These are phyloP conservation scores for Chrysodeixis includens DNA, from an alignment of 2,888 invertebrate genomes.

Conservation along the genomic window DNA sequence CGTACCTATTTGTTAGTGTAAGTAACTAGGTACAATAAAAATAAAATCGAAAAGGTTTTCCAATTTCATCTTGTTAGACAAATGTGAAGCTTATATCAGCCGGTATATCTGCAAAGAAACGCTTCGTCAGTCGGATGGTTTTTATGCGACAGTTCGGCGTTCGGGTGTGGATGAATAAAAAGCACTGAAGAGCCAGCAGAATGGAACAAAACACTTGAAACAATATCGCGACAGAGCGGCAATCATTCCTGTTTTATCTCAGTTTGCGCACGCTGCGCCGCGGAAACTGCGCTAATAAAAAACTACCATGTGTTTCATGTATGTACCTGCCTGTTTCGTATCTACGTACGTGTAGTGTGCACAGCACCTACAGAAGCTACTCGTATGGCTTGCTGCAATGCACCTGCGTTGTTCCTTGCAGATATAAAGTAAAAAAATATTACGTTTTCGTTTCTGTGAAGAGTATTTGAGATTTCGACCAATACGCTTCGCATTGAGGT, in stretches of 20 bases:
- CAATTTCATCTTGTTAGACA: constrained; percentile 11
- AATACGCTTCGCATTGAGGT: constrained; percentile 9
- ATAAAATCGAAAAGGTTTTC: constrained; percentile 5
- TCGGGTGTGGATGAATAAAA: constrained; percentile 79
- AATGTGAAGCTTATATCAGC: constrained; percentile 37
- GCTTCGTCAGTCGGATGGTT: constrained; percentile 65
- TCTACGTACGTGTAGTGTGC: constrained; percentile 36
- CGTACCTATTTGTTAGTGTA: constrained; percentile 29
- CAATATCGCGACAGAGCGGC: constrained; percentile 86
- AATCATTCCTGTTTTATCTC: constrained; percentile 88
- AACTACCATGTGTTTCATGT: constrained; percentile 76
- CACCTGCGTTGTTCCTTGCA: constrained; percentile 60
- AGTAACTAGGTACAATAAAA: constrained; percentile 36
- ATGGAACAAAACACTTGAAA: constrained; percentile 86
- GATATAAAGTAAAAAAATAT: constrained; percentile 57
- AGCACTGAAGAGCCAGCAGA: constrained; percentile 74
- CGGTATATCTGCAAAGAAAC: constrained; percentile 64
- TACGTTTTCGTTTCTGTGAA: constrained; percentile 31
- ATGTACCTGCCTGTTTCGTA: constrained; percentile 49
- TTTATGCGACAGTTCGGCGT: constrained; percentile 71
- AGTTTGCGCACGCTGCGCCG: constrained; percentile 85
- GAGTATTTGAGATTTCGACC: constrained; percentile 14
- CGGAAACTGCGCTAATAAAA: constrained; percentile 86
- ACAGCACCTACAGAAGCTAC: constrained; percentile 42
- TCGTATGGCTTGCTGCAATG: constrained; percentile 55